Evolutionary conservation across 1,140 invertebrate species (phyloP), one percentile per base, ranked within the genome.

Genomic region (Popillia japonica): DNA sequence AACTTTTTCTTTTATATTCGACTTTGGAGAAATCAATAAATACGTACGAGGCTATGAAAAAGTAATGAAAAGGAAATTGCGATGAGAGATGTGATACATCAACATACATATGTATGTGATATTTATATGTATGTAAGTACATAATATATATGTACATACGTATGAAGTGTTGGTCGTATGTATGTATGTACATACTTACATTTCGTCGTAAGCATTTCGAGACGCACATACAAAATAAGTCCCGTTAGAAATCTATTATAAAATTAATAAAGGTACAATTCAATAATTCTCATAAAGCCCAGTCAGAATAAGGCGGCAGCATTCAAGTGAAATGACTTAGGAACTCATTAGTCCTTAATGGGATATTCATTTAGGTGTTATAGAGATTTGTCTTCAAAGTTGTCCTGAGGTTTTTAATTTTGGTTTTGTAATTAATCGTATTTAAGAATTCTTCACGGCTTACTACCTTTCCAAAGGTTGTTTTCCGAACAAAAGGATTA

Each of bases 311-410:
- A 64, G 61, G 9, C 17, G 61, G 61, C 17, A 17, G 61, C 9
- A 76, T 76, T 76, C 22, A 40, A 80, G 64, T 78, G 79, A 80
- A 80, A 61, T 80, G 77, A 78, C 76, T 79, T 79, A 64, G 79
- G 76, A 79, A 79, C 76, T 79, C 79, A 79, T 79, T 79, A 79
- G 75, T 78, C 77, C 72, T 75, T 80, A 80, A 80, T 78, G 74
- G 77, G 79, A 78, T 80, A 80, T 78, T 78, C 77, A 80, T 80
- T 76, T 75, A 80, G 73, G 77, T 80, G 79, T 79, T 78, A 59
- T 78, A 41, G n/a, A 77, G 77, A 59, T 55, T 78, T 78, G 55
- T 61, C 61, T 76, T 61, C 77, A 41, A 74, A 78, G 59, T 75
- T 76, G 72, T 80, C 76, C 68, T 76, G 40, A 75, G 76, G 55